These are phyloP conservation scores for Anastrepha ludens DNA, from an alignment of 1,140 invertebrate species.

Conservation along the genomic window DNA sequence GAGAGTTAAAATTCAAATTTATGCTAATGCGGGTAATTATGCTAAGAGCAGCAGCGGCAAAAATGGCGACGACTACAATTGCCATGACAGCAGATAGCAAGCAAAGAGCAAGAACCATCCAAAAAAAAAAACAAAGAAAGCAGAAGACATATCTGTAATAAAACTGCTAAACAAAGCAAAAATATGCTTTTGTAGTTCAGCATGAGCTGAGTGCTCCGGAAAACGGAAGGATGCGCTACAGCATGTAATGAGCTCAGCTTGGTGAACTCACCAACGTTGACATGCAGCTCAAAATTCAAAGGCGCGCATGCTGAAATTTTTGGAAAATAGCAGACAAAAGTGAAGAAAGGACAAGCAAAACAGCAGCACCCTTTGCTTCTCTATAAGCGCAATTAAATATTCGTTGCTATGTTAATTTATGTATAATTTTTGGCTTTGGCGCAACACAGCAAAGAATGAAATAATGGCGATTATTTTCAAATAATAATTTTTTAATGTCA, in stretches of 20 bases:
- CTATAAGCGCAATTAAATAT: neutral
- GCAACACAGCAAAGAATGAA: neutral
- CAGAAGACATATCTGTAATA: constrained; percentile 4
- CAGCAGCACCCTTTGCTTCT: neutral
- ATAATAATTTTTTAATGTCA: constrained; percentile 50
- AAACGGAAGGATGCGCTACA: constrained; percentile 21
- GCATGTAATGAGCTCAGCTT: constrained; percentile 9
- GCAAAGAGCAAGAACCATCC: neutral
- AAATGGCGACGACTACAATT: constrained; percentile 24
- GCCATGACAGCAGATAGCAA: neutral
- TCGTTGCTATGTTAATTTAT: constrained; percentile 48
- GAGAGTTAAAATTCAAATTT: constrained; percentile 43
- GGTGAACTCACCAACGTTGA: neutral
- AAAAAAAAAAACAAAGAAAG: neutral
- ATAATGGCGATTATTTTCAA: constrained; percentile 44
- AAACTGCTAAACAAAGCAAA: constrained; percentile 26
- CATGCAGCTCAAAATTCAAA: constrained; percentile 22
- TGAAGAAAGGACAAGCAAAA: neutral
- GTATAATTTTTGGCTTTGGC: constrained; percentile 30
- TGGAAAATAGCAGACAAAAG: neutral
- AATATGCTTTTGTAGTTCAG: constrained; percentile 43
- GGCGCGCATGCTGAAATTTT: neutral
- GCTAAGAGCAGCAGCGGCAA: constrained; percentile 11
- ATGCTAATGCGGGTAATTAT: constrained; percentile 55
- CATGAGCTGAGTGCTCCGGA: neutral